These are phyloP conservation scores for Hofmannophila pseudospretella DNA, from an alignment of 2,888 invertebrate species.

Conservation along the genomic window DNA sequence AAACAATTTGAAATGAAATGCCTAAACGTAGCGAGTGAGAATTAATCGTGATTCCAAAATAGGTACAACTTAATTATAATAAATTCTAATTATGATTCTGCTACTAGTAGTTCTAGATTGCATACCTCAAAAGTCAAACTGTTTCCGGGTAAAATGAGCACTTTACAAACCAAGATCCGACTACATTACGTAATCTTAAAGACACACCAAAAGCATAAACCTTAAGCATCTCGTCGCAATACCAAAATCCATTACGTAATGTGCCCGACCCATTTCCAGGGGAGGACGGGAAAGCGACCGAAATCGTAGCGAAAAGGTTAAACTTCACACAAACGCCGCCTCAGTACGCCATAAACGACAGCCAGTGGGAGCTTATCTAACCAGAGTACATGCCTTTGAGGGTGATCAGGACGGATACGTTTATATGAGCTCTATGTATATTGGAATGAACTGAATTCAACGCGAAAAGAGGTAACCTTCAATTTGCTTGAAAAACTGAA, in stretches of 20 bases:
- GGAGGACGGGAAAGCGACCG: conserved; percentile 25
- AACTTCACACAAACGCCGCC: conserved; percentile 39
- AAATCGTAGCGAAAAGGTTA: conserved; percentile 44
- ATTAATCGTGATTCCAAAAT: too few species aligned
- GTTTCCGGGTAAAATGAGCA: conserved; percentile 1
- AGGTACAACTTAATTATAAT: too few species aligned
- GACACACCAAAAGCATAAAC: conserved; percentile 16
- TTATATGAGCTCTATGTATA: conserved; percentile 22
- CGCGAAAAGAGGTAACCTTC: neutral
- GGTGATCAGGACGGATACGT: conserved; percentile 24
- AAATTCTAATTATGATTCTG: too few species aligned
- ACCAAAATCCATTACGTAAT: conserved; percentile 47
- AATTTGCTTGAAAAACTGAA: too few species aligned
- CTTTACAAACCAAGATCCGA: conserved; percentile 1
- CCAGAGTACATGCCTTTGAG: conserved; percentile 23
- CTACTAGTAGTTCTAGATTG: neutral
- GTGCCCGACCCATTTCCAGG: conserved; percentile 42
- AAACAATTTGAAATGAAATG: too few species aligned
- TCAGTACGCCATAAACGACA: conserved; percentile 18
- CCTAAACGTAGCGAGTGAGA: too few species aligned
- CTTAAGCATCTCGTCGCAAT: conserved; percentile 21
- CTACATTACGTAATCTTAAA: conserved; percentile 11
- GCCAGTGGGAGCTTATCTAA: conserved; percentile 25
- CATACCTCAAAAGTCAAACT: neutral
- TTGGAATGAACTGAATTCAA: neutral